A percentile compares a stretch with the other conserved stretches of the same genome.
phyloP scores from a whole-genome alignment of 2,888 invertebrate genomes.

The Acrobeloides nanus region DNA sequence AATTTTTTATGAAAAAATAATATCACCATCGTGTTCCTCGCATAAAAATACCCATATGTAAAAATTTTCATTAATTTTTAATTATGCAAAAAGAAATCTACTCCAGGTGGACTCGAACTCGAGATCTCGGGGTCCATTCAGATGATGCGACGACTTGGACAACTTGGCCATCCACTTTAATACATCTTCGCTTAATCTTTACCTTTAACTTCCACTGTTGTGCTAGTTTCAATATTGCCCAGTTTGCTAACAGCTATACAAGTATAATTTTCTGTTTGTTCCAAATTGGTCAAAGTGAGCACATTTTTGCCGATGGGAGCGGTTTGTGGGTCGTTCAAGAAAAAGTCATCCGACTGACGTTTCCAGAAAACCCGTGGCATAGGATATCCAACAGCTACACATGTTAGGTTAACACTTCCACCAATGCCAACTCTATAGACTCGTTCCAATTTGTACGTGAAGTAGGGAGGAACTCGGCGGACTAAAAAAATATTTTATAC shows the following conservation, averaged over 20 bases:
- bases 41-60: no score
- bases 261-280: slow-evolving; percentile 88
- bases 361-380: slow-evolving; percentile 84
- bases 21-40: no score
- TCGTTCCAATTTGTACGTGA: slow-evolving; percentile 80
- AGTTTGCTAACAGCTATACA: slow-evolving; percentile 89
- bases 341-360: slow-evolving; percentile 20
- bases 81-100: no score
- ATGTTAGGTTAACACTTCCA: slow-evolving; percentile 81
- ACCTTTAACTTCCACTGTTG: slow-evolving; percentile 63
- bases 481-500: slow-evolving; percentile 63
- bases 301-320: slow-evolving; percentile 68
- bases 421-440: slow-evolving; percentile 83
- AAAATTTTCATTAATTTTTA: no score
- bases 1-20: no score
- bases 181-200: no score
- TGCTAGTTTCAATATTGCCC: slow-evolving; percentile 78
- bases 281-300: slow-evolving; percentile 74
- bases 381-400: slow-evolving; percentile 92
- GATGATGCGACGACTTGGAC: no score
- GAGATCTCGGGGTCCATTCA: no score
- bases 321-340: slow-evolving; percentile 36
- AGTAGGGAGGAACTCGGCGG: slow-evolving; percentile 85
- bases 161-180: no score
- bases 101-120: no score